Percentiles rank a stretch among this genome's conserved stretches.
Conservation (phyloP, 2,797 vertebrate species). For the Lophotriccus pileatus region DNA sequence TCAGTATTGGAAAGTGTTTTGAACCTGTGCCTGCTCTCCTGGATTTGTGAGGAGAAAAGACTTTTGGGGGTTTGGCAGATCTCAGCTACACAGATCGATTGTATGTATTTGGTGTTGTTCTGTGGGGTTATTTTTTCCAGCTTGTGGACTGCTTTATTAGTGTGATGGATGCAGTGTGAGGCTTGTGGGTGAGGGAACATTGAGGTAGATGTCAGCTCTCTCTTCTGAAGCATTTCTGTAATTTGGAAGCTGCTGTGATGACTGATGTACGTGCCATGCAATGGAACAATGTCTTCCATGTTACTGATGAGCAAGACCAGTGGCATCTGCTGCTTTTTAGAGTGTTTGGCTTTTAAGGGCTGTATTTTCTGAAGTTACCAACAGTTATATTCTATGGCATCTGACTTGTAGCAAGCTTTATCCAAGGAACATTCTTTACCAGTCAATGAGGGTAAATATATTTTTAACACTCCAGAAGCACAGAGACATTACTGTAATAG, state of each 20-base stretch:
- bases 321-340: neutral
- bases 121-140: neutral
- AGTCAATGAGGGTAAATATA: neutral
- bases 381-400: neutral
- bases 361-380: neutral
- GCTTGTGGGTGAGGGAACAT: fast-evolving
- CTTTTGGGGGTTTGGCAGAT: neutral
- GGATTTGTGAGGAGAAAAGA: neutral
- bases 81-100: neutral
- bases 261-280: neutral
- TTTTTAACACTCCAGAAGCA: neutral
- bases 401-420: neutral
- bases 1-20: neutral
- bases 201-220: neutral
- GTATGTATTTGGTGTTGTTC: neutral
- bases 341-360: neutral
- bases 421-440: neutral
- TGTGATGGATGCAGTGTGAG: neutral
- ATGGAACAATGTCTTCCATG: neutral
- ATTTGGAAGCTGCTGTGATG: neutral
- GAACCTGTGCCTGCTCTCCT: neutral
- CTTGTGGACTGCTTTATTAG: neutral
- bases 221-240: neutral
- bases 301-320: neutral
- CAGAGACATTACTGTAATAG: neutral